Evolutionary conservation across 2,888 invertebrate genomes (phyloP).

Genomic region (Trimorus sp.): DNA sequence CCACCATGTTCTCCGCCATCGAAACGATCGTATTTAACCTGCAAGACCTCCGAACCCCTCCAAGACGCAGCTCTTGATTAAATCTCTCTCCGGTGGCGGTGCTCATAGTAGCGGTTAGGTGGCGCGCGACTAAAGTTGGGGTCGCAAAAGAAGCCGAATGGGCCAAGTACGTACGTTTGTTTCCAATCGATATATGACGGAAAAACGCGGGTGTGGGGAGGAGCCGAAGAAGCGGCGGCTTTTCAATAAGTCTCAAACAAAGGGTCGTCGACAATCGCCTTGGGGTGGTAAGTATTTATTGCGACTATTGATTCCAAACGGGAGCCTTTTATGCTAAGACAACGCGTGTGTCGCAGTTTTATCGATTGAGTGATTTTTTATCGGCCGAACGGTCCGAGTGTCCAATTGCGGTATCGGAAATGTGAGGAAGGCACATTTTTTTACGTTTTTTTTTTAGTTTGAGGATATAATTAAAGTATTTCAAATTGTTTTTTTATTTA

Average conservation of each 20-base stretch:
- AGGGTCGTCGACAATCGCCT: conserved; percentile 59
- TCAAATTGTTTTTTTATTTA: no score
- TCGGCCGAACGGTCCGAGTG: background rate
- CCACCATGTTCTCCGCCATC: conserved; percentile 64
- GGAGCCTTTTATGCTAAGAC: conserved; percentile 46
- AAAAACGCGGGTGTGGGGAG: conserved; percentile 22
- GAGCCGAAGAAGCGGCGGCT: conserved; percentile 61
- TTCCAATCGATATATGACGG: conserved; percentile 65
- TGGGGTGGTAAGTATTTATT: conserved; percentile 64
- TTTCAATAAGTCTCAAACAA: conserved; percentile 67
- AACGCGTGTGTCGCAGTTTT: conserved; percentile 38
- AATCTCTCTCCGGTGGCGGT: conserved; percentile 69
- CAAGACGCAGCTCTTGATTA: conserved; percentile 70
- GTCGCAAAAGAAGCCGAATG: conserved; percentile 61
- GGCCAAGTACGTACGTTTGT: conserved; percentile 40
- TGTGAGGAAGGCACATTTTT: no score
- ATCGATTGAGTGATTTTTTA: conserved; percentile 29
- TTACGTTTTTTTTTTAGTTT: no score
- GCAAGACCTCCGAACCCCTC: conserved; percentile 60
- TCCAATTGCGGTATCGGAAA: background rate
- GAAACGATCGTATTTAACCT: conserved; percentile 68
- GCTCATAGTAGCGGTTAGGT: conserved; percentile 58
- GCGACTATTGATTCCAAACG: conserved; percentile 59
- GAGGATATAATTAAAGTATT: no score
- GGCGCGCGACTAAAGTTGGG: conserved; percentile 32